A percentile compares a stretch with the other conserved stretches of the same genome.
Evolutionary conservation across 2,113 vertebrate genomes (phyloP).

Genomic region (Corvus hawaiiensis): DNA sequence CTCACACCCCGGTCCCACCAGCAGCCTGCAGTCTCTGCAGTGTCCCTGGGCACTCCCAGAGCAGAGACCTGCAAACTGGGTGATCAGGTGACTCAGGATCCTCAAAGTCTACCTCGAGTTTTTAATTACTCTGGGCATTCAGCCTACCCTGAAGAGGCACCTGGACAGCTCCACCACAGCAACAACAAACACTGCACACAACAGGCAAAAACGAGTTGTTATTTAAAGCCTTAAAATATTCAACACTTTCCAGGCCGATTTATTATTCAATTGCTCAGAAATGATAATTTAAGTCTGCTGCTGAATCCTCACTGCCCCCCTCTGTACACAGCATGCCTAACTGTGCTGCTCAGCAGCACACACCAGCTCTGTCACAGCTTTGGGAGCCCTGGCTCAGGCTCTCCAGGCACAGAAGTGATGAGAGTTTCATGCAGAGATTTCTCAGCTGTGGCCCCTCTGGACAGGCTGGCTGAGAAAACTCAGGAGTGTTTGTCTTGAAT

Average conservation of each 20-base stretch:
- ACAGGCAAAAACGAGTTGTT: neutral
- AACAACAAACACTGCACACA: accelerated
- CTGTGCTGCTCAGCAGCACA: neutral
- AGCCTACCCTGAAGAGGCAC: neutral
- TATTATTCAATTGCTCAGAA: neutral
- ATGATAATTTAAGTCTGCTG: slow-evolving; percentile 1
- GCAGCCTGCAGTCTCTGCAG: neutral
- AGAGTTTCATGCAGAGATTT: neutral
- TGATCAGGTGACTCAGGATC: neutral
- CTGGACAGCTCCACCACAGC: neutral
- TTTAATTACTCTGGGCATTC: neutral
- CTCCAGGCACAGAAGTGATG: neutral
- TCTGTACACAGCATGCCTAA: slow-evolving; percentile 19
- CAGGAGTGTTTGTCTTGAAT: neutral
- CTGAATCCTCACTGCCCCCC: slow-evolving; percentile 59
- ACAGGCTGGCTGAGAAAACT: neutral
- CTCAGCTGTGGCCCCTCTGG: neutral
- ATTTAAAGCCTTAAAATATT: neutral
- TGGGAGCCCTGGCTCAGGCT: neutral
- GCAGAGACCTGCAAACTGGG: neutral
- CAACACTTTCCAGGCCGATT: neutral
- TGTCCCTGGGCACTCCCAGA: accelerated
- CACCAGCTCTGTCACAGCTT: neutral
- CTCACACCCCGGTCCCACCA: neutral
- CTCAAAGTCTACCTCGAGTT: neutral